Base-by-base conservation (phyloP, 2,113 vertebrate genomes). In the Limnothrissa miodon region DNA sequence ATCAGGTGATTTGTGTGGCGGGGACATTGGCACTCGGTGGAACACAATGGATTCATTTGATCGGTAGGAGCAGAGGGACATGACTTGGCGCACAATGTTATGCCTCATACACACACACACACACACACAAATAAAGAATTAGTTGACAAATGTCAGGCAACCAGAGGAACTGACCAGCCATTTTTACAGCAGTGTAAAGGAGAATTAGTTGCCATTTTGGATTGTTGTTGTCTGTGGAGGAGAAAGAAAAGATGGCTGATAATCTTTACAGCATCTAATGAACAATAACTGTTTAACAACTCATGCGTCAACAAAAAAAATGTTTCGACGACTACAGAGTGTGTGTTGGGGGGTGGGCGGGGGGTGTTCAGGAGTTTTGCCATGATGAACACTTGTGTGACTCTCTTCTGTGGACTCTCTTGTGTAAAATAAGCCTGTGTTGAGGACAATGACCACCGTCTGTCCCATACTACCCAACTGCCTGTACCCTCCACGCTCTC, bases 1-100 rank as follows among this genome's bases (percentile, higher is more conserved):
- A 11, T 62, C 59, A 62, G 59, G 59, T 62, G 59, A 62, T 62
- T 62, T 62, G n/a, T 62, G 59, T 62, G 25, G 25, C 25, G 10
- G 59, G 59, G 59, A 62, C 59, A 62, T n/a, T 62, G 59, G 59
- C 59, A 10, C 59, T 62, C 59, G 11, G 59, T 62, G 59, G 59
- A 56, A n/a, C 59, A 62, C 59, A 62, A 62, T 62, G 59, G 59
- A 29, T 29, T n/a, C 59, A 29, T 62, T 62, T 25, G 59, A 62
- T 11, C 2, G 59, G n/a, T 62, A n/a, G n/a, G 25, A 10, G 56
- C 9, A 8, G 56, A 23, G 56, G 59, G 59, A 29, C 59, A 62
- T 10, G 59, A n/a, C 59, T 29, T 29, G 59, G 59, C 59, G 29
- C n/a, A 62, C 10, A 2, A 8, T 62, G 59, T n/a, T 1, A 29